A percentile compares a stretch with the other conserved stretches of the same genome.
These are phyloP conservation scores for pig (Sus scrofa) DNA, from an alignment of 2,113 vertebrate genomes.

Conservation along the genomic window T2T-Sscrofa CM000812.6:72030501-72031000, in stretches of 20 bases:
- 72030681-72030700: not conserved
- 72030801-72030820: not conserved
- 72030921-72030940: not conserved
- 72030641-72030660: not conserved
- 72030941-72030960: not conserved
- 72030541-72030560: not conserved
- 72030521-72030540: not conserved
- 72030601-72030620: not conserved
- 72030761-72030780: constrained; percentile 41
- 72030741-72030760: not conserved
- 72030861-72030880: not conserved
- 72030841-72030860: not conserved
- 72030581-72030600: not conserved
- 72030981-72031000: not conserved
- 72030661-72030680: not conserved
- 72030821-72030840: not conserved
- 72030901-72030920: not conserved
- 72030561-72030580: not conserved
- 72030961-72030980: constrained; percentile 27
- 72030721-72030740: not conserved
- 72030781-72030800: not conserved
- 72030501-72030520: not conserved
- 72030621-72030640: not conserved
- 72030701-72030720: not conserved
- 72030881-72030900: not conserved